Percentiles rank a stretch among this genome's conserved stretches.
Evolutionary conservation across 2,888 invertebrate species (phyloP).

Genomic region (Cephus runcator): DNA sequence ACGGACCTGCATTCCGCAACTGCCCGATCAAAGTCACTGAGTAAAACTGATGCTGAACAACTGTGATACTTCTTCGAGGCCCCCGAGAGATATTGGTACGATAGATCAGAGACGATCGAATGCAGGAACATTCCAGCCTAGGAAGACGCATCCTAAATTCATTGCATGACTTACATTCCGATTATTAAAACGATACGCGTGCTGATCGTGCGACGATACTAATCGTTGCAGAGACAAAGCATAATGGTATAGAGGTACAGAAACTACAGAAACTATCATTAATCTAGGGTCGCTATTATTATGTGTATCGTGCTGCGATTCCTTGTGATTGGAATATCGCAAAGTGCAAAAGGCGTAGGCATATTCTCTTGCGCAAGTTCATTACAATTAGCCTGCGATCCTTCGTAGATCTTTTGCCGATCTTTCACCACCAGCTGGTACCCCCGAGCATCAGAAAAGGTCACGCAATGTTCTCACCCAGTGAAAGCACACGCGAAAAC

Average conservation of each 20-base stretch:
- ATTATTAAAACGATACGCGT: not conserved
- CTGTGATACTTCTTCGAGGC: not conserved
- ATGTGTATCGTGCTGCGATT: not conserved
- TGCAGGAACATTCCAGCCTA: not conserved
- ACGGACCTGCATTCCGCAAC: not conserved
- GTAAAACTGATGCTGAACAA: not conserved
- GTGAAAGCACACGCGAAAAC: not conserved
- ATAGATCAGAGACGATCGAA: not conserved
- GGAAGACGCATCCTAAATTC: not conserved
- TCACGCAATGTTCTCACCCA: constrained; percentile 16
- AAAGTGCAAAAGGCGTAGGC: not conserved
- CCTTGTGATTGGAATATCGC: not conserved
- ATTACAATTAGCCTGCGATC: constrained; percentile 1
- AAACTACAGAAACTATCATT: not conserved
- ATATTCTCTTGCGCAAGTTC: constrained; percentile 18
- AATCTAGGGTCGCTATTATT: not conserved
- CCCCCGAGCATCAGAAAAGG: constrained; percentile 29
- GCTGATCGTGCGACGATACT: not conserved
- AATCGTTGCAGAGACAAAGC: not conserved
- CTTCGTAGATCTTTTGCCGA: constrained; percentile 20
- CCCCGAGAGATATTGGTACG: not conserved
- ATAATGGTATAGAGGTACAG: not conserved
- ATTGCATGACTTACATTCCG: not conserved
- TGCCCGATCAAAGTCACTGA: not conserved
- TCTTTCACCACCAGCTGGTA: constrained; percentile 20